phyloP scores from a whole-genome alignment of 2,888 invertebrate genomes.

The Laothoe populi region DNA sequence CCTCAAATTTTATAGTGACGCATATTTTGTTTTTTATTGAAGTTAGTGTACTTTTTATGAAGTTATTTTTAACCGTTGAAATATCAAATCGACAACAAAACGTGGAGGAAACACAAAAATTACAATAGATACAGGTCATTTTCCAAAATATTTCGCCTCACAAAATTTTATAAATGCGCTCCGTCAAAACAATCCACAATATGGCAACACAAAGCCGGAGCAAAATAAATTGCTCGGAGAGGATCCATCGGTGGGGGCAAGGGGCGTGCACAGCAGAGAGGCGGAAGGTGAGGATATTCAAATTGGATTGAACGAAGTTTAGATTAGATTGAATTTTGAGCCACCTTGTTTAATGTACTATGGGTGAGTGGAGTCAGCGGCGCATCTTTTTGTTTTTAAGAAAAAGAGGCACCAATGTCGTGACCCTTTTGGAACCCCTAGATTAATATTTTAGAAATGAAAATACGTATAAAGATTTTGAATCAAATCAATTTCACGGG shows the following conservation, averaged over 20 bases:
- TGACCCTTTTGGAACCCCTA: too few species aligned
- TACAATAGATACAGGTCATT: background rate
- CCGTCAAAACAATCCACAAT: background rate
- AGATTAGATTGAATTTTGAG: slow-evolving; percentile 81
- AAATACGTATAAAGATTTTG: too few species aligned
- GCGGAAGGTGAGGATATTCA: slow-evolving; percentile 61
- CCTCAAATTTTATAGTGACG: too few species aligned
- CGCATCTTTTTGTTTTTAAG: slow-evolving; percentile 17
- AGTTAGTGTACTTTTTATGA: background rate
- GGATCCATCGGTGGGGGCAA: slow-evolving; percentile 28
- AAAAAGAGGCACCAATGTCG: background rate
- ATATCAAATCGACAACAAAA: background rate
- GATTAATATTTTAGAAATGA: too few species aligned
- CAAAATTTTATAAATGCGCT: background rate
- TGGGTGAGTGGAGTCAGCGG: slow-evolving; percentile 50
- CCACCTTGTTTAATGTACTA: slow-evolving; percentile 81
- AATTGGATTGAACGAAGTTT: slow-evolving; percentile 82
- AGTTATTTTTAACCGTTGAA: background rate
- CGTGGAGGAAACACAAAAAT: background rate
- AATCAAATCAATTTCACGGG: too few species aligned
- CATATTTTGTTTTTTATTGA: too few species aligned
- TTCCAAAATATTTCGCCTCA: background rate
- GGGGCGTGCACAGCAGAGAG: slow-evolving; percentile 1
- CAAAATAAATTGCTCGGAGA: slow-evolving; percentile 40
- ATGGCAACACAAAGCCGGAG: slow-evolving; percentile 26